Evolutionary conservation across 2,888 invertebrate species (phyloP).

Genomic region (Cataglyphis altisquamis): DNA sequence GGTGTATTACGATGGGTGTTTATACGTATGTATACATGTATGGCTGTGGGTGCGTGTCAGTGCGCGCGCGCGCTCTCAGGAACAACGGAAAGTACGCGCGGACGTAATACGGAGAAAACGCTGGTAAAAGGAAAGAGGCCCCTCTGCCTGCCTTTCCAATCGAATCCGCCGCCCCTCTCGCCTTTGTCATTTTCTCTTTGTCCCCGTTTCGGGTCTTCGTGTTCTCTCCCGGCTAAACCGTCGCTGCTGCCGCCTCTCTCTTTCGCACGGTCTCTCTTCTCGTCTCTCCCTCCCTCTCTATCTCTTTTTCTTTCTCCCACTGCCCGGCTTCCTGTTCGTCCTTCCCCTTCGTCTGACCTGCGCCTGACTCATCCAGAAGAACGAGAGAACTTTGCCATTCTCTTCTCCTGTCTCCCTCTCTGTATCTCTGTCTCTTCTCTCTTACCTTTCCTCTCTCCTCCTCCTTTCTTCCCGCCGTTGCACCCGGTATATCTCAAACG

Average conservation of each 20-base stretch:
- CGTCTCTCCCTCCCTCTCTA: slow-evolving; percentile 52
- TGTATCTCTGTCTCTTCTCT: slow-evolving; percentile 37
- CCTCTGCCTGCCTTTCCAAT: slow-evolving; percentile 83
- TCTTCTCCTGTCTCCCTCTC: slow-evolving; percentile 48
- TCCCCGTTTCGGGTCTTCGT: slow-evolving; percentile 80
- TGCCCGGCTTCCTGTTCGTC: slow-evolving; percentile 63
- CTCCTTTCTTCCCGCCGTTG: slow-evolving; percentile 48
- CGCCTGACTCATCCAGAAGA: slow-evolving; percentile 66
- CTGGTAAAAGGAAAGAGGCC: slow-evolving; percentile 82
- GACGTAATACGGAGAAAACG: slow-evolving; percentile 82
- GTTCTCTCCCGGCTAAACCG: slow-evolving; percentile 66
- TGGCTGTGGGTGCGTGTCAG: slow-evolving; percentile 16
- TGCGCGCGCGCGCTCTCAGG: slow-evolving; percentile 58
- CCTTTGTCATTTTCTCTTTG: slow-evolving; percentile 83
- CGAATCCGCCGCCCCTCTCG: slow-evolving; percentile 80
- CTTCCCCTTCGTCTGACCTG: slow-evolving; percentile 58
- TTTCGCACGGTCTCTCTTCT: slow-evolving; percentile 63
- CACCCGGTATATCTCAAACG: slow-evolving; percentile 50
- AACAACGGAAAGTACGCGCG: slow-evolving; percentile 78
- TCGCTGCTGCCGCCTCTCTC: slow-evolving; percentile 58
- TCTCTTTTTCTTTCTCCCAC: slow-evolving; percentile 54
- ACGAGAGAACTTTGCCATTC: slow-evolving; percentile 59
- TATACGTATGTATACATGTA: slow-evolving; percentile 38
- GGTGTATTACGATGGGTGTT: slow-evolving; percentile 41
- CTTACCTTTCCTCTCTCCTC: slow-evolving; percentile 41